Percentiles rank a stretch among this genome's conserved stretches.
These are phyloP conservation scores for Macaria liturata DNA, from an alignment of 2,888 invertebrate species.

Conservation along the genomic window DNA sequence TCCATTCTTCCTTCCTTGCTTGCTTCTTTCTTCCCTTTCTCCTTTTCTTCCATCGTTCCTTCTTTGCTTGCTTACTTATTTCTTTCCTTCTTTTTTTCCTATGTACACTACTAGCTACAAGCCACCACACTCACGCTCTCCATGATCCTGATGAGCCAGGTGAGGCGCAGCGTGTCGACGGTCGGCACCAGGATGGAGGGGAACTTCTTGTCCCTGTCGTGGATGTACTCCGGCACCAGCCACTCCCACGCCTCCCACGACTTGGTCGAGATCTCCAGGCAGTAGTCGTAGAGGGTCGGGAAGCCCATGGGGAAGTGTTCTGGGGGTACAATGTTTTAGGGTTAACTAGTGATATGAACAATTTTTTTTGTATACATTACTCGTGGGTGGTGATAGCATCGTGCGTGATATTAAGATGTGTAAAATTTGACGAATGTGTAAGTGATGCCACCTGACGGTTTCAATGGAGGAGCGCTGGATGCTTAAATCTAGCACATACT, in stretches of 20 bases:
- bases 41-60: too few relatives aligned
- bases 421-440: too few relatives aligned
- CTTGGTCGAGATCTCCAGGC: constrained; percentile 85
- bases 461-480: too few relatives aligned
- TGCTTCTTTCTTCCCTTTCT: too few relatives aligned
- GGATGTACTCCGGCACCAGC: constrained; percentile 89
- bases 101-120: neutral
- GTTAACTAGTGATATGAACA: too few relatives aligned
- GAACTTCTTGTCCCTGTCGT: constrained; percentile 87
- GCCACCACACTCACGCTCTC: constrained; percentile 82
- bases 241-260: constrained; percentile 94
- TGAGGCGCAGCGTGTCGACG: constrained; percentile 91
- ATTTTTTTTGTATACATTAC: too few relatives aligned
- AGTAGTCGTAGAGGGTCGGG: constrained; percentile 92
- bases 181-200: constrained; percentile 95
- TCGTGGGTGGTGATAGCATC: neutral
- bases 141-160: constrained; percentile 91
- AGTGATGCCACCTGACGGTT: too few relatives aligned
- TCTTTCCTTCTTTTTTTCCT: too few relatives aligned
- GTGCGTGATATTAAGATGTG: too few relatives aligned
- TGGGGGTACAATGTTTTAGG: constrained; percentile 37
- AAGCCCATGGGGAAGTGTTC: constrained; percentile 89
- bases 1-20: too few relatives aligned
- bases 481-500: too few relatives aligned
- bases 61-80: too few relatives aligned